Conservation (phyloP, 2,113 vertebrate genomes). For the Ramphastos sulfuratus region DNA sequence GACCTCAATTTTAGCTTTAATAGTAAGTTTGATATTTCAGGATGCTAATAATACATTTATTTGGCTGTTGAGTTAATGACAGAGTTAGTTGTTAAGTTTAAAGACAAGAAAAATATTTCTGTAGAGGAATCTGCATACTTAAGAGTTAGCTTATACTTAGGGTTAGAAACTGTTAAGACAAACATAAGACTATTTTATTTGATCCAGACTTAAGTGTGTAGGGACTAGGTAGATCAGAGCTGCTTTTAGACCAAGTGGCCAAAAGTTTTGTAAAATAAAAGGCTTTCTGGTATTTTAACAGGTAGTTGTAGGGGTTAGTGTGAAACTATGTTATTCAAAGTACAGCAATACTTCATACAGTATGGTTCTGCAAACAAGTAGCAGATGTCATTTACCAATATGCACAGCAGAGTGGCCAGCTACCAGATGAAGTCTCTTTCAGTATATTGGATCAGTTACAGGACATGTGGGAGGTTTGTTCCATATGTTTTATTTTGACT, state of each 20-base stretch:
- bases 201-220: neutral
- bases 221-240: neutral
- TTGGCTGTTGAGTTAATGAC: slow-evolving; percentile 4
- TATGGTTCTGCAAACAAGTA: neutral
- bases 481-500: neutral
- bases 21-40: slow-evolving; percentile 29
- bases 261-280: neutral
- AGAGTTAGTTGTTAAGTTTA: neutral
- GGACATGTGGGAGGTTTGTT: neutral
- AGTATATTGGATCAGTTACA: neutral
- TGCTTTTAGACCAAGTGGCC: neutral
- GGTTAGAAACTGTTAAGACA: neutral
- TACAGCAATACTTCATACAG: neutral
- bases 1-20: slow-evolving; percentile 21
- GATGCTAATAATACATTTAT: slow-evolving; percentile 35
- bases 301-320: neutral
- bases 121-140: neutral
- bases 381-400: neutral
- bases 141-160: neutral
- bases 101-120: neutral
- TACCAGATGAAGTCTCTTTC: neutral
- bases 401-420: neutral
- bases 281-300: neutral
- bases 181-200: neutral
- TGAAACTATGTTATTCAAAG: neutral